These are phyloP conservation scores for Hypselothyrea guttata DNA, from an alignment of 2,888 invertebrate genomes.

Conservation along the genomic window DNA sequence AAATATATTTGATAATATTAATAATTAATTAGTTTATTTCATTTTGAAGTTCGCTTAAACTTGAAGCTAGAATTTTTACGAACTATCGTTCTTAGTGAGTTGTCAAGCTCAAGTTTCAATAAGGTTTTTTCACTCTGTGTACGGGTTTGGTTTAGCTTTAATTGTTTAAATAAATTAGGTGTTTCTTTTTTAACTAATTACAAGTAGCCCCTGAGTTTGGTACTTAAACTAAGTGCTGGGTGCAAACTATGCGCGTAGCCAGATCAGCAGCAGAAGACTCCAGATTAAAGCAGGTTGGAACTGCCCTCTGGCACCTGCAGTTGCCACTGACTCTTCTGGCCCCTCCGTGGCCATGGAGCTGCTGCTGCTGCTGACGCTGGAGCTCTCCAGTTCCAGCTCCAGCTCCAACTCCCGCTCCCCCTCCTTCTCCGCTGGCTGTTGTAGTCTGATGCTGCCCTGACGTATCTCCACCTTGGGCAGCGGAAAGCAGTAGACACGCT, in stretches of 20 bases:
- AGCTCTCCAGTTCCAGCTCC: too few relatives aligned
- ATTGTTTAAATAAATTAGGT: slow-evolving; percentile 33
- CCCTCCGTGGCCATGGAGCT: slow-evolving; percentile 23
- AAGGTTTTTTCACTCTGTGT: too few relatives aligned
- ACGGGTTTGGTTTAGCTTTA: slow-evolving; percentile 40
- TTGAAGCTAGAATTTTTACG: too few relatives aligned
- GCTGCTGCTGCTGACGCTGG: slow-evolving; percentile 11
- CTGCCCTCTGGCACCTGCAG: slow-evolving; percentile 15
- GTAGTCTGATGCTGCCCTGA: slow-evolving; percentile 32
- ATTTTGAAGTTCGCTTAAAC: too few relatives aligned
- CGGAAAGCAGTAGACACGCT: slow-evolving; percentile 76
- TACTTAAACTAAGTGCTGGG: slow-evolving; percentile 26
- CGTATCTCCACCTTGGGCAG: slow-evolving; percentile 70
- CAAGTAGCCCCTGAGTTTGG: slow-evolving; percentile 60
- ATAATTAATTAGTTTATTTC: too few relatives aligned
- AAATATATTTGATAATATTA: too few relatives aligned
- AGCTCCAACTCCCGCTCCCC: too few relatives aligned
- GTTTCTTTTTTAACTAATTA: slow-evolving; percentile 29
- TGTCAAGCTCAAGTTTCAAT: too few relatives aligned
- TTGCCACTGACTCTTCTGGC: slow-evolving; percentile 6
- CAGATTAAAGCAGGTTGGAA: background rate
- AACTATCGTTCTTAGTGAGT: too few relatives aligned
- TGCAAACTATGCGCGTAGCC: slow-evolving; percentile 13
- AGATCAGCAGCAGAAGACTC: slow-evolving; percentile 25
- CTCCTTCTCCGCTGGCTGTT: slow-evolving; percentile 10